Base-by-base conservation (phyloP, 2,113 vertebrate genomes). In the Hippocampus abdominalis region DNA sequence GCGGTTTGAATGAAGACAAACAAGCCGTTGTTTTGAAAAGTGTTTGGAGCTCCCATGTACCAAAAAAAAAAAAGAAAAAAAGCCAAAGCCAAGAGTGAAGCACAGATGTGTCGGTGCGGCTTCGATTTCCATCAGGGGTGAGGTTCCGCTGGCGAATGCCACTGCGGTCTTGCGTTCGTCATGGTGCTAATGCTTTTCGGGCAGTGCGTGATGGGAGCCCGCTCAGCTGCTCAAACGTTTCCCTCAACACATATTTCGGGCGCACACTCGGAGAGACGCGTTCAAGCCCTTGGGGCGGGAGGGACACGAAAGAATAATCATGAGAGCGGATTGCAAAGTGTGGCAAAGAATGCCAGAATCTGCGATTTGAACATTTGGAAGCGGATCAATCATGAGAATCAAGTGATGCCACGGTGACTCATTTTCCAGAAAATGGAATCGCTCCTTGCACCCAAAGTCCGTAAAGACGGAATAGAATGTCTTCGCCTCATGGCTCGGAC, bases 91-190 rank as follows among this genome's bases (percentile, higher is more conserved):
- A 42, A 32, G 15, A 4, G 73, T 11, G 23, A 73, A 66, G 29
- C 56, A 67, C 44, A 21, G 48, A 66, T 42, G 66, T 51, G 66
- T 54, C 70, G 53, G 64, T 18, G 48, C 39, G 48, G 69, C 75
- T 57, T 64, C 51, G 68, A 70, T 78, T 74, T 81, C 84, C 84
- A 85, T 66, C 80, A 72, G 71, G 64, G 62, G 75, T 23, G n/a
- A 62, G 78, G 70, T 80, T 88, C 77, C 88, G 72, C 76, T 85
- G 81, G 84, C 85, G 87, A 68, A 81, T 79, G 74, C 79, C 81
- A 64, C 49, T 3, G 9, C n/a, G 42, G 20, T 54, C n/a, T 66
- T 0, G 8, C 80, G 88, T 86, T 70, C 78, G 81, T 85, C 84
- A 83, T 60, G 68, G 27, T 70, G 72, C 80, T 75, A 40, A 88